Evolutionary conservation across 2,888 invertebrate species (phyloP).

Genomic region (Scaptomyza polygonia): DNA sequence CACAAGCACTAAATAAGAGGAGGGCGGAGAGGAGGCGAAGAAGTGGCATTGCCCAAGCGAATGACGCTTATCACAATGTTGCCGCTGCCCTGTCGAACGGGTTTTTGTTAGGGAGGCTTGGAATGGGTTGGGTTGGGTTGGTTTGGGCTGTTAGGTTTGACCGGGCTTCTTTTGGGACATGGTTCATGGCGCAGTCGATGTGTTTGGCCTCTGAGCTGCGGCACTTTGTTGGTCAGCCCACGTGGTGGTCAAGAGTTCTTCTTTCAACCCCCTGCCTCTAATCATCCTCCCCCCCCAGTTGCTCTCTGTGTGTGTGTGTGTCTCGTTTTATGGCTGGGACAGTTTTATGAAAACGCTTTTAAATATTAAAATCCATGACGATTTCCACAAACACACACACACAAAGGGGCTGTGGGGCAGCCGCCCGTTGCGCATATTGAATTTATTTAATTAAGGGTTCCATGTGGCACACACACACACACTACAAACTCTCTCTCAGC

Average conservation of each 20-base stretch:
- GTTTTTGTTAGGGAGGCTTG: slow-evolving; percentile 9
- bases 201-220: slow-evolving; percentile 77
- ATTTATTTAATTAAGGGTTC: slow-evolving; percentile 84
- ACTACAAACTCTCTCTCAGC: slow-evolving; percentile 31
- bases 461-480: slow-evolving; percentile 57
- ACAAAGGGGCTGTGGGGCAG: slow-evolving; percentile 12
- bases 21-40: neutral
- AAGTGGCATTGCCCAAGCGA: slow-evolving; percentile 16
- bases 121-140: no score
- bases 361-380: slow-evolving; percentile 84
- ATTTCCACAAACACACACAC: slow-evolving; percentile 66
- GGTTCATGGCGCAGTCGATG: slow-evolving; percentile 62
- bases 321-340: slow-evolving; percentile 40
- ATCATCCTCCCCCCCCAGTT: neutral
- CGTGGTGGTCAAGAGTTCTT: slow-evolving; percentile 56
- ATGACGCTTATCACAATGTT: slow-evolving; percentile 77
- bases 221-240: slow-evolving; percentile 68
- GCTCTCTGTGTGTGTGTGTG: neutral
- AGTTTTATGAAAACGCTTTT: slow-evolving; percentile 80
- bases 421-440: slow-evolving; percentile 82
- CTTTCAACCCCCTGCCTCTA: neutral
- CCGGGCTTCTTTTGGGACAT: slow-evolving; percentile 51
- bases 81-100: slow-evolving; percentile 73
- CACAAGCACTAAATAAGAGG: neutral
- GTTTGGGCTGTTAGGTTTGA: neutral